Base-by-base conservation (phyloP, 2,113 vertebrate species). In the Maccullochella peelii region DNA sequence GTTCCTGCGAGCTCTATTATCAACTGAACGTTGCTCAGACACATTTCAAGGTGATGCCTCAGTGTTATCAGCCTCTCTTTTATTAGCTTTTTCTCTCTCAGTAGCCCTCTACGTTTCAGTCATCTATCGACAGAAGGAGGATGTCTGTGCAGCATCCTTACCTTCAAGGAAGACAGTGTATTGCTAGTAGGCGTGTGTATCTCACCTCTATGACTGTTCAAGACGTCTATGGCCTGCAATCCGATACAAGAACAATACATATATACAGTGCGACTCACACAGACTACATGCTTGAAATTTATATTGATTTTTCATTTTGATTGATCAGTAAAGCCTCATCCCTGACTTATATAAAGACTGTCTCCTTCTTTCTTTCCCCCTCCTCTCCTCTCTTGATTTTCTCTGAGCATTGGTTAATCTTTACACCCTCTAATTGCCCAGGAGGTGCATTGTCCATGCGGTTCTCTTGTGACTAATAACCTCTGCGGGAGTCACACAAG, bases 91-190 rank as follows among this genome's bases (percentile, higher is more conserved):
- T 61, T 30, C 23, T 84, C 44, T 27, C n/a, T 79, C 49, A 30
- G 33, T 21, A 68, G 25, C n/a, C 25, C 40, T 66, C 49, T 66
- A 15, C 6, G 12, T 54, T 52, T 80, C 38, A 14, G 40, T 67
- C 47, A 25, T 12, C 38, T 62, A 16, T 59, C 68, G 57, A 72
- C 7, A 12, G 71, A 73, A 73, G 20, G 6, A 83, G 36, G 65
- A 69, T 58, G 75, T 85, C 83, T 89, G 58, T 44, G 71, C 54
- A 61, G 71, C 63, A 73, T 80, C 78, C 62, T 69, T 57, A 14
- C 50, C 36, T 40, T 75, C 55, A 69, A 68, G 59, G 49, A 83
- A 55, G 67, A 47, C 6, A 1, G 42, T 36, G 23, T n/a, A 14
- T 18, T 73, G 30, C 50, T 69, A 12, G 21, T 55, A 16, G 40